Conservation (phyloP, 2,888 invertebrate genomes). For the Coremacera marginata region DNA sequence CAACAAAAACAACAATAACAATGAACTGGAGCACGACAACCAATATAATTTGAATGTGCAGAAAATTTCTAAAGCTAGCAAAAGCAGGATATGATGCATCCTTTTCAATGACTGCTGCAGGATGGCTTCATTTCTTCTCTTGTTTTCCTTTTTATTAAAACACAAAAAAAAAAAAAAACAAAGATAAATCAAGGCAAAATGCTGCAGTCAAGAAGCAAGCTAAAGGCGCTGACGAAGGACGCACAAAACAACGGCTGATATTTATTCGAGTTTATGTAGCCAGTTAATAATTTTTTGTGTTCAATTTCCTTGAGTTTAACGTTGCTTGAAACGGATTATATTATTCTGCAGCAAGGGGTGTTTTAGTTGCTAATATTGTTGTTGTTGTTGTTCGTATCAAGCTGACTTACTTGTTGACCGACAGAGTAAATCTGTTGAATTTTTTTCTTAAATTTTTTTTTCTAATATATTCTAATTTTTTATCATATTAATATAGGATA, state of each 20-base stretch:
- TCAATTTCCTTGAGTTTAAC: not conserved
- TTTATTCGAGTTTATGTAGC: not conserved
- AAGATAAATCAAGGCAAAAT: too few species aligned
- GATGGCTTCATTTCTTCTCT: too few species aligned
- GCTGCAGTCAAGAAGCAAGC: too few species aligned
- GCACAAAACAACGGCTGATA: not conserved
- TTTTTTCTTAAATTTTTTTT: too few species aligned
- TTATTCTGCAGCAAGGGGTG: too few species aligned
- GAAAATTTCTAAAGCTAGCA: not conserved
- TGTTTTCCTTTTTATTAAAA: too few species aligned
- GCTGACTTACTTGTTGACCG: not conserved
- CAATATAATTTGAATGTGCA: not conserved
- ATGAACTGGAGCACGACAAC: not conserved
- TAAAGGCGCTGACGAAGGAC: not conserved
- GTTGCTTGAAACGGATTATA: too few species aligned
- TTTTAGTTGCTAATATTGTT: not conserved
- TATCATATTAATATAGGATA: not conserved
- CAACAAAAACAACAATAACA: not conserved
- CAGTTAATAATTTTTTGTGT: not conserved
- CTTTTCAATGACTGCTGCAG: not conserved
- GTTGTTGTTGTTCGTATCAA: not conserved
- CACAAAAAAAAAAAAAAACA: too few species aligned
- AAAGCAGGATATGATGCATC: not conserved
- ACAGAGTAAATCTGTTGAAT: not conserved
- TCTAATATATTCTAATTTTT: too few species aligned